A percentile compares a stretch with the other conserved stretches of the same genome.
Evolutionary conservation across 2,113 vertebrate species (phyloP).

Genomic region (Gavialis gangeticus): DNA sequence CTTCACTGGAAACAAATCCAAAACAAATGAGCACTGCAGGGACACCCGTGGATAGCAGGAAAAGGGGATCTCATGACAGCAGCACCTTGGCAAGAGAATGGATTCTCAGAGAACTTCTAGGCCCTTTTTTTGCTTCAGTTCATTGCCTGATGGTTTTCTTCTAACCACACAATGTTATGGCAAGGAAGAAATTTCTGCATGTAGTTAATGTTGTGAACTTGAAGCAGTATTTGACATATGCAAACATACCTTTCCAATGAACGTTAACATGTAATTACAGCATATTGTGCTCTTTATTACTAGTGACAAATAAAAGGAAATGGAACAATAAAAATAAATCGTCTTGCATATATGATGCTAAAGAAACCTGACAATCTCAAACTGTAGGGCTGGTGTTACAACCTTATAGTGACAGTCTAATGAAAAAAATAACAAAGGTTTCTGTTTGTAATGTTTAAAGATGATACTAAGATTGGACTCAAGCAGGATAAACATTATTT

Average conservation of each 20-base stretch:
- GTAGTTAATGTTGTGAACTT: constrained; percentile 5
- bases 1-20: neutral
- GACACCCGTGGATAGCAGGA: neutral
- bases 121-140: neutral
- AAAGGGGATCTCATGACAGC: neutral
- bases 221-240: constrained; percentile 15
- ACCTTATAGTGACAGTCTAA: constrained; percentile 10
- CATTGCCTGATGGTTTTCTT: neutral
- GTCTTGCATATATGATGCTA: neutral
- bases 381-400: constrained; percentile 29
- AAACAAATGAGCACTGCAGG: neutral
- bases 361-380: constrained; percentile 47
- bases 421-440: constrained; percentile 14
- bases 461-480: neutral
- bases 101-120: neutral
- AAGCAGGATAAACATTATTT: neutral
- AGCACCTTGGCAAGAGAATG: neutral
- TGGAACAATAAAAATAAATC: neutral
- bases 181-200: constrained; percentile 13
- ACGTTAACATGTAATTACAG: constrained; percentile 46
- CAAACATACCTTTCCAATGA: constrained; percentile 29
- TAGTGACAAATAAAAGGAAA: constrained; percentile 26
- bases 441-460: constrained; percentile 22
- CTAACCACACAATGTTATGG: neutral
- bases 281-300: constrained; percentile 22